These are phyloP conservation scores for Drosophila subpulchrella DNA, from an alignment of 1,140 invertebrate species.

Conservation along the genomic window DNA sequence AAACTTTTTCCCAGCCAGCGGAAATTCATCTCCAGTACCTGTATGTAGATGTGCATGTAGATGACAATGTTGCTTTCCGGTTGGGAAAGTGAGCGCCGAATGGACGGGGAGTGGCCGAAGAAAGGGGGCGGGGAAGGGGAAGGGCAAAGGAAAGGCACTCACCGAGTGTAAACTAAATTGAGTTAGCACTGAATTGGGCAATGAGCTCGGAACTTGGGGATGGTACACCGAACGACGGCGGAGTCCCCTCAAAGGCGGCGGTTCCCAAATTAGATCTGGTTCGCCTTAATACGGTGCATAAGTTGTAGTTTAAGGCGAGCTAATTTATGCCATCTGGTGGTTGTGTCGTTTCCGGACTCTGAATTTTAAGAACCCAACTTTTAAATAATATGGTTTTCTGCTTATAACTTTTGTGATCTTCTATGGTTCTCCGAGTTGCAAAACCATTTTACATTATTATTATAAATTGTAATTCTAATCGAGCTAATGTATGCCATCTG, in stretches of 20 bases:
- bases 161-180: constrained; percentile 57
- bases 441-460: too few relatives aligned
- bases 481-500: too few relatives aligned
- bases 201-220: constrained; percentile 24
- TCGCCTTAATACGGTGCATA: background rate
- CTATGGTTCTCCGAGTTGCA: too few relatives aligned
- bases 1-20: constrained; percentile 36
- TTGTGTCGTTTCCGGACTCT: background rate
- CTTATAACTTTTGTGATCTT: too few relatives aligned
- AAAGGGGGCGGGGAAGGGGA: background rate
- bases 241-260: background rate
- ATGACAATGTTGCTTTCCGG: constrained; percentile 23
- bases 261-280: background rate
- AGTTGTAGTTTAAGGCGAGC: background rate
- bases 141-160: constrained; percentile 10
- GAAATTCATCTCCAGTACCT: background rate
- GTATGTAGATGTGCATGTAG: constrained; percentile 7
- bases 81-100: background rate
- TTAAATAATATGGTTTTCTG: too few relatives aligned
- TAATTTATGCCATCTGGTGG: background rate
- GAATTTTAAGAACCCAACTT: background rate
- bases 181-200: constrained; percentile 62
- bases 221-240: background rate
- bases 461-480: too few relatives aligned
- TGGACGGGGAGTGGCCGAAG: background rate